Percentiles rank a stretch among this genome's conserved stretches.
Evolutionary conservation across 2,113 vertebrate genomes (phyloP).

Genomic region (Rynchops niger): DNA sequence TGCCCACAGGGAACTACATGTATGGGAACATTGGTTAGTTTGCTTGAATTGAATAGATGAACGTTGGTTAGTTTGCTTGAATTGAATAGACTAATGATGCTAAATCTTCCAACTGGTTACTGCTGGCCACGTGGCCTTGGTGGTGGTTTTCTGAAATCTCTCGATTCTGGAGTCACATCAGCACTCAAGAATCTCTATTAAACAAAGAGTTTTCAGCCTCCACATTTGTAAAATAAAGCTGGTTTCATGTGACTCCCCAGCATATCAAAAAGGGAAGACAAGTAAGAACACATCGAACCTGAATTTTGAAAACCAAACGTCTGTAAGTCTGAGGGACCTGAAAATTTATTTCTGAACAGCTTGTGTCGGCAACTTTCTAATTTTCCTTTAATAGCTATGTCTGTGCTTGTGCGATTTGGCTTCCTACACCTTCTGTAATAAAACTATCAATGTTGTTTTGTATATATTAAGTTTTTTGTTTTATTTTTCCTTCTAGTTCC

Average conservation of each 20-base stretch:
- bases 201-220: not conserved
- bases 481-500: constrained; percentile 8
- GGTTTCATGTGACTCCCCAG: not conserved
- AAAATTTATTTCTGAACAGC: constrained; percentile 16
- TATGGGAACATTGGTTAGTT: not conserved
- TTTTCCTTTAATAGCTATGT: constrained; percentile 25
- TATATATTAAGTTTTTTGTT: not conserved
- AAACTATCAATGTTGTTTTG: not conserved
- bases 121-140: not conserved
- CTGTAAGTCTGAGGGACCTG: not conserved
- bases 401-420: not conserved
- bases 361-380: not conserved
- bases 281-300: not conserved
- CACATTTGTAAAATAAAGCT: not conserved
- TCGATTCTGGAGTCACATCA: not conserved
- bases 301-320: not conserved
- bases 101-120: not conserved
- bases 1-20: not conserved
- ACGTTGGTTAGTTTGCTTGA: not conserved
- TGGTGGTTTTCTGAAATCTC: not conserved
- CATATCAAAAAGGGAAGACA: not conserved
- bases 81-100: not conserved
- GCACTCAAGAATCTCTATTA: not conserved
- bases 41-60: not conserved
- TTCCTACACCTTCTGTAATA: constrained; percentile 6